A percentile compares a stretch with the other conserved stretches of the same genome.
phyloP scores from a whole-genome alignment of 2,113 vertebrate genomes.

The Amblyornis subalaris region DNA sequence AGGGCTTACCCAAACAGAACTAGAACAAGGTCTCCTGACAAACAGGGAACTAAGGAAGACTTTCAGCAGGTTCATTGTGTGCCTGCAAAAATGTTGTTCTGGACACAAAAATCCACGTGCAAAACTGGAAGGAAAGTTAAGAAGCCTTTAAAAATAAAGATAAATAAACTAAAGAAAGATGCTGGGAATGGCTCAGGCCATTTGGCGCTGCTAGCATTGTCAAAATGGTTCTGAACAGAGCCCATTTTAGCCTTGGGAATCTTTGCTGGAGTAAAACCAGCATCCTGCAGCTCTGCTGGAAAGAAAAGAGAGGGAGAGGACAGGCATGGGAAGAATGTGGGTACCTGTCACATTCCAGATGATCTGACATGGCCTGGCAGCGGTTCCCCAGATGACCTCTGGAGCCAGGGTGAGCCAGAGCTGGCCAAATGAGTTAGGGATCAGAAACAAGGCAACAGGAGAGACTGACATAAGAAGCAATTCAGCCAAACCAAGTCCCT shows the following conservation, averaged over 20 bases:
- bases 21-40: background rate
- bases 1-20: background rate
- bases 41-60: background rate
- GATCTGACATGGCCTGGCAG: background rate
- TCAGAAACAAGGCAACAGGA: background rate
- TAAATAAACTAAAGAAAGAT: background rate
- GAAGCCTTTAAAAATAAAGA: background rate
- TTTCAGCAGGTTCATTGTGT: background rate
- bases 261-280: background rate
- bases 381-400: background rate
- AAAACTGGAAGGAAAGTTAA: background rate
- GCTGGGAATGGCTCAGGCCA: background rate
- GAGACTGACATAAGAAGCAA: background rate
- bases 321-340: background rate
- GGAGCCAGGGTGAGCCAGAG: background rate
- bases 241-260: background rate
- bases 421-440: background rate
- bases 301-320: background rate
- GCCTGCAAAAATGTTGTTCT: background rate
- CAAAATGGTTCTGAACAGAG: background rate
- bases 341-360: background rate
- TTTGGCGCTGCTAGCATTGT: background rate
- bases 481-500: background rate
- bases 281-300: background rate
- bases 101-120: background rate